These are phyloP conservation scores for Xestia sexstrigata DNA, from an alignment of 2,888 invertebrate species.

Conservation along the genomic window DNA sequence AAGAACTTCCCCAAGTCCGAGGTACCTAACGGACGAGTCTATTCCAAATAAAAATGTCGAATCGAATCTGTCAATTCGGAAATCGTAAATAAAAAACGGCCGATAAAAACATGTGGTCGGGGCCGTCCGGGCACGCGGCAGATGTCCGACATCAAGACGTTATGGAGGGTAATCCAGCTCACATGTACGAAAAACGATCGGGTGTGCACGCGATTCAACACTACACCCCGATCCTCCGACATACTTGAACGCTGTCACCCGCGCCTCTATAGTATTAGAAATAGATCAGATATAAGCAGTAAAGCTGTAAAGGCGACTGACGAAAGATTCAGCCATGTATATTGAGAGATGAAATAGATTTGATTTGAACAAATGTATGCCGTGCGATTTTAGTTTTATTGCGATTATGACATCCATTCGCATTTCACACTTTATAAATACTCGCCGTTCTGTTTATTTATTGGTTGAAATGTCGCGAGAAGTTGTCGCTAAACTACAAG, in stretches of 20 bases:
- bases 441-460: conserved; percentile 43
- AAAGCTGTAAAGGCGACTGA: conserved; percentile 67
- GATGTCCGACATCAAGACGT: conserved; percentile 88
- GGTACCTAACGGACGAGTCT: conserved; percentile 37
- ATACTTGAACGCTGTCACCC: conserved; percentile 72
- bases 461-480: conserved; percentile 39
- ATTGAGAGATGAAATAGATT: conserved; percentile 56
- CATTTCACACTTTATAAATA: conserved; percentile 48
- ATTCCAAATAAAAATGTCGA: conserved; percentile 71
- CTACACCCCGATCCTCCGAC: conserved; percentile 61
- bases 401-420: conserved; percentile 47
- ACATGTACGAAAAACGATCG: conserved; percentile 82
- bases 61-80: conserved; percentile 75
- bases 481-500: conserved; percentile 39
- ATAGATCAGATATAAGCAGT: conserved; percentile 73
- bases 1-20: conserved; percentile 43
- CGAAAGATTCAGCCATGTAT: conserved; percentile 53
- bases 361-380: conserved; percentile 40
- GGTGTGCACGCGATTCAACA: conserved; percentile 65
- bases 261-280: conserved; percentile 69
- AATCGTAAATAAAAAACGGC: conserved; percentile 80
- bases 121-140: conserved; percentile 79
- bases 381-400: conserved; percentile 54
- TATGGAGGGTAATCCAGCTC: conserved; percentile 85
- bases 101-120: conserved; percentile 81